Percentiles rank a stretch among this genome's conserved stretches.
Evolutionary conservation across 2,113 vertebrate genomes (phyloP).

Genomic region (Phycodurus eques): DNA sequence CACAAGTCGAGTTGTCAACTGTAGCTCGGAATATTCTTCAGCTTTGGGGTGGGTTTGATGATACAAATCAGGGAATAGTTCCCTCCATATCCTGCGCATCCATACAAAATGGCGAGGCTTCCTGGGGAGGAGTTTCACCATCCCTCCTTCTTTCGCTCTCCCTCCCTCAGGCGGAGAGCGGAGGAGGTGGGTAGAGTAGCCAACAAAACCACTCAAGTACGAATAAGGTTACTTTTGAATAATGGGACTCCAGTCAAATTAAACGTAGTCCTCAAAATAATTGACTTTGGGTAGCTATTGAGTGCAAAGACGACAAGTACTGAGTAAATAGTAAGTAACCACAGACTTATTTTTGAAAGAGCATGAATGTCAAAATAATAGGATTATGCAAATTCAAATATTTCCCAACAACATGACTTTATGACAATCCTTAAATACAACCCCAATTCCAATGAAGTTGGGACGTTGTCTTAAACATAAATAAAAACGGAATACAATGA

Average conservation of each 20-base stretch:
- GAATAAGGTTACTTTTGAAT: not conserved
- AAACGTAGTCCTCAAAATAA: no score
- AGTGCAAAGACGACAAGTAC: no score
- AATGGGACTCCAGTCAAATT: no score
- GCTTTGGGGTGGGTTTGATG: not conserved
- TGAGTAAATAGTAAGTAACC: no score
- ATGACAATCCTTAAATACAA: no score
- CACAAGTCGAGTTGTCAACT: not conserved
- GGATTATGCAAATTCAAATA: not conserved
- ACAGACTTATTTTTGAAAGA: not conserved
- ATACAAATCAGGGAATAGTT: not conserved
- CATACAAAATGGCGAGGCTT: slow-evolving; percentile 48
- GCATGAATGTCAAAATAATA: not conserved
- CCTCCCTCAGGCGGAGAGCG: slow-evolving; percentile 1
- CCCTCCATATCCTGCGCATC: slow-evolving; percentile 1
- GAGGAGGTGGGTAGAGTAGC: not conserved
- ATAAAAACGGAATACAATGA: no score
- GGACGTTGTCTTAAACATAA: no score
- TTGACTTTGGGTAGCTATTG: no score
- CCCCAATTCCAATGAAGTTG: no score
- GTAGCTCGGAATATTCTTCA: slow-evolving; percentile 1
- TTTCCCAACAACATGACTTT: not conserved
- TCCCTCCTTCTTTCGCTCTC: slow-evolving; percentile 6
- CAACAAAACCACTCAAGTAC: not conserved
- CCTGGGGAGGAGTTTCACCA: slow-evolving; percentile 30